Conservation (phyloP, 1,140 invertebrate genomes). For the Lycorma delicatula region DNA sequence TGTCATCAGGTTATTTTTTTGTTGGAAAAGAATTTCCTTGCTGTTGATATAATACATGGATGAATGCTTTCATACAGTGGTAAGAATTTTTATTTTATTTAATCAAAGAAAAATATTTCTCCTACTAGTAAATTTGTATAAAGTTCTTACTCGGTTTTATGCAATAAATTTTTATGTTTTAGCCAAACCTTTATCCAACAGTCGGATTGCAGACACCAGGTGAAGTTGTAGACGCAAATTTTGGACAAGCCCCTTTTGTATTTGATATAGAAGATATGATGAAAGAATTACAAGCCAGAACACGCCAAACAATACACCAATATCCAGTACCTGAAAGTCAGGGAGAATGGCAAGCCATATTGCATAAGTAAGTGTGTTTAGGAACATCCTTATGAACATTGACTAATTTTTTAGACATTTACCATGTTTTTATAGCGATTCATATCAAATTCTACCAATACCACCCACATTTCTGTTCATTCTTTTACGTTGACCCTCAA, state of each 20-base stretch:
- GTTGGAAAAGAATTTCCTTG: no score
- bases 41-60: no score
- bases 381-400: no score
- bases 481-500: no score
- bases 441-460: no score
- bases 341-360: slow-evolving; percentile 82
- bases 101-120: slow-evolving; percentile 14
- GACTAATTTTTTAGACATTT: no score
- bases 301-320: slow-evolving; percentile 72
- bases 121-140: not conserved
- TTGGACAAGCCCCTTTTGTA: slow-evolving; percentile 93
- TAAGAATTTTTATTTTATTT: no score
- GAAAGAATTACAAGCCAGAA: slow-evolving; percentile 74
- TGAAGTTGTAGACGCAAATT: slow-evolving; percentile 97
- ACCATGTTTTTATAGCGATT: no score
- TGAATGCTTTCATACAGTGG: not conserved
- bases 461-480: no score
- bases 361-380: slow-evolving; percentile 69
- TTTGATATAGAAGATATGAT: slow-evolving; percentile 98
- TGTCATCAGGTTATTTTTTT: no score
- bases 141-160: not conserved
- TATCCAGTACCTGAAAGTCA: slow-evolving; percentile 79
- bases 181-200: slow-evolving; percentile 95
- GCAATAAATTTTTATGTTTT: slow-evolving; percentile 37
- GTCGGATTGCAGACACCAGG: slow-evolving; percentile 97